Conservation (phyloP, 2,797 vertebrate species). For the Novumbra hubbsi region DNA sequence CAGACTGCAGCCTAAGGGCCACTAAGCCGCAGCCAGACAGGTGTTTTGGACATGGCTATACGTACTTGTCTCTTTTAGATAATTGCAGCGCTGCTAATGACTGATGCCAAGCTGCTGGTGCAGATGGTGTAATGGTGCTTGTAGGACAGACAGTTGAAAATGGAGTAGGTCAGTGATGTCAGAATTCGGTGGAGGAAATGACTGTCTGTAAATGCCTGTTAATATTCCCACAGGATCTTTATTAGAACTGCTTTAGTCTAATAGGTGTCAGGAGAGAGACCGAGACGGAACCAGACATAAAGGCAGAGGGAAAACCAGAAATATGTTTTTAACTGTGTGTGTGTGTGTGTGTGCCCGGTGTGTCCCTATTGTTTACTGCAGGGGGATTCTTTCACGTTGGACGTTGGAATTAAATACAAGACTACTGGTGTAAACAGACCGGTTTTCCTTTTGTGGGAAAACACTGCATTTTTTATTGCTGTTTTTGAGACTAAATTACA, state of each 20-base stretch:
- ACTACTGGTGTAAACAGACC: constrained; percentile 23
- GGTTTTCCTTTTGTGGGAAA: constrained; percentile 17
- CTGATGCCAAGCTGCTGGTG: neutral
- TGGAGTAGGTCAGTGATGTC: neutral
- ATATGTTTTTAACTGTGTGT: neutral
- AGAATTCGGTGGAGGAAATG: neutral
- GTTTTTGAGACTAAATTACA: constrained; percentile 19
- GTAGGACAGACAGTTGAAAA: neutral
- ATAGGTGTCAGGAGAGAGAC: constrained; percentile 2
- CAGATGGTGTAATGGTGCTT: neutral
- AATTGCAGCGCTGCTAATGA: neutral
- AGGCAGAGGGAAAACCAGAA: neutral
- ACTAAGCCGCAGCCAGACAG: neutral
- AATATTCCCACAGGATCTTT: constrained; percentile 10
- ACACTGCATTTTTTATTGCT: constrained; percentile 32
- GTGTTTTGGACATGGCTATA: neutral
- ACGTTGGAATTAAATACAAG: constrained; percentile 22
- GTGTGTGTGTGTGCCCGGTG: neutral
- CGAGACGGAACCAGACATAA: neutral
- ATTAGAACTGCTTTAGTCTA: neutral
- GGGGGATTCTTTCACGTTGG: constrained; percentile 26
- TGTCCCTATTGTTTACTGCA: neutral
- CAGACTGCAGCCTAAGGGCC: neutral
- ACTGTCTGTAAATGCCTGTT: neutral
- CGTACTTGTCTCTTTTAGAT: neutral